phyloP scores from a whole-genome alignment of 2,888 invertebrate genomes.

The Apantesis nais region DNA sequence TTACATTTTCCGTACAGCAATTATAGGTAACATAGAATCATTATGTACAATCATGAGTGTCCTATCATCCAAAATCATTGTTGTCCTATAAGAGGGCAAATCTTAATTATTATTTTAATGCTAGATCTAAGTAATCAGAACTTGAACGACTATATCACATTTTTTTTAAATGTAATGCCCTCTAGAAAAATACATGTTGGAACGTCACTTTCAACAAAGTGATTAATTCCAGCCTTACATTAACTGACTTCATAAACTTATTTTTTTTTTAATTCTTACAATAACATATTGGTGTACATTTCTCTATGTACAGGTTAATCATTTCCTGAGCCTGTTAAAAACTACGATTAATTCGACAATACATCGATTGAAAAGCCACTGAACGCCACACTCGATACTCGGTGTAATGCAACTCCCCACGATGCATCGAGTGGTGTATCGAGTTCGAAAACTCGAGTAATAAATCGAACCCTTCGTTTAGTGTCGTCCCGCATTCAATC shows the following conservation, averaged over 20 bases:
- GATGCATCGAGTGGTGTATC: constrained; percentile 79
- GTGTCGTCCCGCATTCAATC: constrained; percentile 79
- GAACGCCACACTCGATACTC: constrained; percentile 50
- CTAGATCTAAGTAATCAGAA: neutral
- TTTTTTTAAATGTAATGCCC: neutral
- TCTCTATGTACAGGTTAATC: constrained; percentile 22
- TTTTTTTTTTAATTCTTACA: neutral
- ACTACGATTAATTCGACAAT: constrained; percentile 61
- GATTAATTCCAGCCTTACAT: neutral
- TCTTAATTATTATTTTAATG: neutral
- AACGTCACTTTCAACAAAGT: too few relatives aligned
- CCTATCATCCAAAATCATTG: neutral
- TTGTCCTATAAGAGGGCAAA: too few relatives aligned
- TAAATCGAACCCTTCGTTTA: constrained; percentile 72
- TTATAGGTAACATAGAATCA: neutral
- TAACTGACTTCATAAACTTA: neutral
- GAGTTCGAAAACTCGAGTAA: constrained; percentile 73
- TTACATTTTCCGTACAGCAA: too few relatives aligned
- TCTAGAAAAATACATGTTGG: too few relatives aligned
- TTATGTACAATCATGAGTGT: too few relatives aligned
- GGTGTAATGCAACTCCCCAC: constrained; percentile 74
- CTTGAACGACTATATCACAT: neutral
- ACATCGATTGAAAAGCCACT: constrained; percentile 63
- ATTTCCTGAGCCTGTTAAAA: constrained; percentile 34
- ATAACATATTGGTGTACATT: neutral